These are phyloP conservation scores for Adoxophyes honmai DNA, from an alignment of 1,140 invertebrate species.

Conservation along the genomic window DNA sequence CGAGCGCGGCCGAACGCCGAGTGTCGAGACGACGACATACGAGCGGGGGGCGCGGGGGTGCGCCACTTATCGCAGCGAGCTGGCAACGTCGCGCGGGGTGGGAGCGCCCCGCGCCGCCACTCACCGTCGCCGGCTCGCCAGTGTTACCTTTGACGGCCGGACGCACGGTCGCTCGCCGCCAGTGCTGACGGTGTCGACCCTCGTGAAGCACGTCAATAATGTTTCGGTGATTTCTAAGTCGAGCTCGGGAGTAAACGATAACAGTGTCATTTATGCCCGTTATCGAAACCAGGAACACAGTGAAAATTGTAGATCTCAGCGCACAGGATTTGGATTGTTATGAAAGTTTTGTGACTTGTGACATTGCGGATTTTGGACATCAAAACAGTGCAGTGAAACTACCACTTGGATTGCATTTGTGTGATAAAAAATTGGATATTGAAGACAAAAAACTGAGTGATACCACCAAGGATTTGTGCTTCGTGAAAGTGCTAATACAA, in stretches of 20 bases:
- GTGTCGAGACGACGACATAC: slow-evolving; percentile 59
- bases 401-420: slow-evolving; percentile 59
- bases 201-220: slow-evolving; percentile 74
- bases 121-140: slow-evolving; percentile 72
- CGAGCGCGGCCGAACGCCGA: slow-evolving; percentile 59
- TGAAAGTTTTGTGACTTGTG: slow-evolving; percentile 56
- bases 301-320: slow-evolving; percentile 48
- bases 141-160: slow-evolving; percentile 76
- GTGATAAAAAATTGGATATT: slow-evolving; percentile 55
- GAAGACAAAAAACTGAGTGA: slow-evolving; percentile 36
- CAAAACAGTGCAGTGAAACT: slow-evolving; percentile 64
- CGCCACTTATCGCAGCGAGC: slow-evolving; percentile 73
- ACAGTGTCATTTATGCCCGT: slow-evolving; percentile 40
- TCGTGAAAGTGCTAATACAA: slow-evolving; percentile 40
- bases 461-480: slow-evolving; percentile 22
- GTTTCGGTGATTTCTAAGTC: slow-evolving; percentile 72
- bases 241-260: slow-evolving; percentile 62
- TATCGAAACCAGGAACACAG: slow-evolving; percentile 62
- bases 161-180: slow-evolving; percentile 62
- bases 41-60: slow-evolving; percentile 66
- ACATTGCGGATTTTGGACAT: slow-evolving; percentile 53
- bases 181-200: slow-evolving; percentile 68
- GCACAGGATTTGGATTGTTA: slow-evolving; percentile 65
- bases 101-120: slow-evolving; percentile 68
- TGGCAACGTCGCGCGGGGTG: slow-evolving; percentile 72